phyloP scores from a whole-genome alignment of 2,888 invertebrate species.

The Cancer borealis region DNA sequence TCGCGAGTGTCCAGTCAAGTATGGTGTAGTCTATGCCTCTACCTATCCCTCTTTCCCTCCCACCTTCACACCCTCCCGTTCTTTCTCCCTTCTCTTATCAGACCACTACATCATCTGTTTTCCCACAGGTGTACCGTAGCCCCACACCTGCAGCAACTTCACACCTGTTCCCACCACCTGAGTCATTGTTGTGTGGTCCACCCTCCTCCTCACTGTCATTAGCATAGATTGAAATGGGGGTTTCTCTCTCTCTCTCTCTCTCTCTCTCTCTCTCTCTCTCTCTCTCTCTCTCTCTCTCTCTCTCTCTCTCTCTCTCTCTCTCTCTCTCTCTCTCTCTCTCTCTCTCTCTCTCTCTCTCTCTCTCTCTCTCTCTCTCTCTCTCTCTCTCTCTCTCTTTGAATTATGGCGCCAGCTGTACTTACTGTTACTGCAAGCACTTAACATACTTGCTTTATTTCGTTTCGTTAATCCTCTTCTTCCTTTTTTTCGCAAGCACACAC shows the following conservation, averaged over 20 bases:
- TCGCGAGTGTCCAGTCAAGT: no score
- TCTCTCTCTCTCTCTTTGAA: neutral
- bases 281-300: neutral
- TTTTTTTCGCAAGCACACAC: neutral
- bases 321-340: conserved; percentile 38
- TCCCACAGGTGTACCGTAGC: neutral
- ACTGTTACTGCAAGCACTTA: neutral
- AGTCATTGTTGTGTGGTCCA: neutral
- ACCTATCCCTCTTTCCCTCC: neutral
- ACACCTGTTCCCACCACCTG: neutral
- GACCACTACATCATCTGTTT: neutral
- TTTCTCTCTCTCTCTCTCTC: conserved; percentile 9
- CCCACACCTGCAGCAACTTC: neutral
- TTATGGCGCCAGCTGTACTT: conserved; percentile 18
- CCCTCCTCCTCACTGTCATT: neutral
- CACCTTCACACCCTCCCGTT: neutral
- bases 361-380: conserved; percentile 22
- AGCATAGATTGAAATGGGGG: neutral
- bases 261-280: conserved; percentile 11
- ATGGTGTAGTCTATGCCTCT: no score
- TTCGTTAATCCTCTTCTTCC: neutral
- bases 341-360: neutral
- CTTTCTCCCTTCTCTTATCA: neutral
- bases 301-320: neutral
- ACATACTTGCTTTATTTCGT: neutral